phyloP scores from a whole-genome alignment of 2,797 vertebrate species.

The Galagoides demidoff region DNA sequence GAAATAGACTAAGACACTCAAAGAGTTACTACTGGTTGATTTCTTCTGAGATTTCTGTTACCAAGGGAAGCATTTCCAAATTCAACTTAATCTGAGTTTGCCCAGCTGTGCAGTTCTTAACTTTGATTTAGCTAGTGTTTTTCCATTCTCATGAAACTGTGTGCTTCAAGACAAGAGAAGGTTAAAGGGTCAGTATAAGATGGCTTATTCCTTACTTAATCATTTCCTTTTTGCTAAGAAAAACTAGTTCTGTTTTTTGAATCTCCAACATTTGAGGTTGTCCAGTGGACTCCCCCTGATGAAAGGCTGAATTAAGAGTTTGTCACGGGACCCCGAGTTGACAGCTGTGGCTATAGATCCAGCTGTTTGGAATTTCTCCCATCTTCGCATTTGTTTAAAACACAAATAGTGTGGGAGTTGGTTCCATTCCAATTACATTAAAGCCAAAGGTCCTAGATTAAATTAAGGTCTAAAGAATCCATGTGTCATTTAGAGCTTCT shows the following conservation, averaged over 20 bases:
- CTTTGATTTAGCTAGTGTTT: conserved; percentile 67
- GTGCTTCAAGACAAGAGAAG: conserved; percentile 50
- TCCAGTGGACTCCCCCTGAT: conserved; percentile 52
- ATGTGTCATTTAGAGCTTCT: conserved; percentile 47
- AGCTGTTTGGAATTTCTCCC: conserved; percentile 37
- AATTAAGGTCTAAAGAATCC: conserved; percentile 47
- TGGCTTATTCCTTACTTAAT: conserved; percentile 58
- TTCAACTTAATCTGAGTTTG: conserved; percentile 59
- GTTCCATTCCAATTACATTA: conserved; percentile 16
- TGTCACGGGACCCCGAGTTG: background rate
- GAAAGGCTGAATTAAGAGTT: conserved; percentile 67
- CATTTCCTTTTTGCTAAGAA: conserved; percentile 68
- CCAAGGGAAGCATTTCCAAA: conserved; percentile 74
- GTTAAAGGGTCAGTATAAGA: conserved; percentile 63
- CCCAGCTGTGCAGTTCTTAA: conserved; percentile 70
- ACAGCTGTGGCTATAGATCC: conserved; percentile 40
- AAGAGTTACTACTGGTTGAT: conserved; percentile 44
- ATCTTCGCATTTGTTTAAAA: conserved; percentile 68
- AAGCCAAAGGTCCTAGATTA: conserved; percentile 31
- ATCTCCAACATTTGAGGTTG: conserved; percentile 3
- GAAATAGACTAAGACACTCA: conserved; percentile 26
- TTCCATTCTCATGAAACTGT: conserved; percentile 70
- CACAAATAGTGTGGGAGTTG: conserved; percentile 62
- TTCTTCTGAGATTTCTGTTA: conserved; percentile 57
- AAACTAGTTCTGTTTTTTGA: conserved; percentile 40